Percentiles rank a stretch among this genome's conserved stretches.
phyloP scores from a whole-genome alignment of 92 coral and sea anemone species.

The Montipora capitata region DNA sequence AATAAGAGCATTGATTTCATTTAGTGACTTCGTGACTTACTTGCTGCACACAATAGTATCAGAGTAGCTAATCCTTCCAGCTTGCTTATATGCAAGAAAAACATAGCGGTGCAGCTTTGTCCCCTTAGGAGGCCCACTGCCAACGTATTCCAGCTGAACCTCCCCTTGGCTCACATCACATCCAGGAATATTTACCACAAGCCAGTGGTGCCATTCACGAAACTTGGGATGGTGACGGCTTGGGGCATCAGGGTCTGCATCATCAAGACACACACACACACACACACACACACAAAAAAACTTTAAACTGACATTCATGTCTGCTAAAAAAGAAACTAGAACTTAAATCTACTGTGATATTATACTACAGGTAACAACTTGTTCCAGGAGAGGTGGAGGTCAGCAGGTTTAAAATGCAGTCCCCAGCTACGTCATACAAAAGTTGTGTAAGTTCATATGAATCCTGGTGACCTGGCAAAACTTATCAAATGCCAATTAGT shows the following conservation, averaged over 20 bases:
- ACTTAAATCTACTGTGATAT: too few species aligned
- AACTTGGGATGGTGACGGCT: conserved; percentile 63
- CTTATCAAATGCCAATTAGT: background rate
- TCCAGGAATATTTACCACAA: conserved; percentile 79
- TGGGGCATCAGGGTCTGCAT: conserved; percentile 82
- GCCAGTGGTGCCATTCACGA: conserved; percentile 86
- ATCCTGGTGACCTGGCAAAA: too few species aligned
- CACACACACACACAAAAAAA: too few species aligned
- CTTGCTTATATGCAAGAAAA: conserved; percentile 70
- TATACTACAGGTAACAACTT: too few species aligned
- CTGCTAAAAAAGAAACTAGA: too few species aligned
- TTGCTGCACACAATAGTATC: conserved; percentile 49
- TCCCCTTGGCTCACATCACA: conserved; percentile 72
- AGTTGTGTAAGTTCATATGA: too few species aligned
- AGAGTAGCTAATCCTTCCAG: conserved; percentile 58
- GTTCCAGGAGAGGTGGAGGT: too few species aligned
- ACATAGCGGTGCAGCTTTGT: conserved; percentile 80
- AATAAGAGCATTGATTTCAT: too few species aligned
- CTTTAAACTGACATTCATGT: too few species aligned
- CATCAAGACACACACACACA: background rate
- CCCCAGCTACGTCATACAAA: too few species aligned
- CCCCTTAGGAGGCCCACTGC: conserved; percentile 72
- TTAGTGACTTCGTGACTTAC: conserved; percentile 10
- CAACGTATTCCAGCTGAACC: conserved; percentile 60
- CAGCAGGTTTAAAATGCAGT: too few species aligned